Evolutionary conservation across 2,113 vertebrate species (phyloP).

Genomic region (Centropus unirufus): DNA sequence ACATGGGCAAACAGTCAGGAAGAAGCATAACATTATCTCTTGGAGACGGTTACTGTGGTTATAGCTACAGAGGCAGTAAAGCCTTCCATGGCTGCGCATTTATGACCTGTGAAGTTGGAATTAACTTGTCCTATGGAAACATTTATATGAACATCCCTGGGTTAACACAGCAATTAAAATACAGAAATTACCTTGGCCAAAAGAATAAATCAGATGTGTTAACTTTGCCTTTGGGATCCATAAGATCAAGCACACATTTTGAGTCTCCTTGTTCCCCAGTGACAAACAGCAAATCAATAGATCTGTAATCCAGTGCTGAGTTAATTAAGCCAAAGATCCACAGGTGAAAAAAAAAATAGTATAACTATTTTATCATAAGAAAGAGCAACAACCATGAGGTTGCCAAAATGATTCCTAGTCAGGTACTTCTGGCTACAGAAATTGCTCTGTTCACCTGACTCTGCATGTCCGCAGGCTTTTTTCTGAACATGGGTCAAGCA

Average conservation of each 20-base stretch:
- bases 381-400: neutral
- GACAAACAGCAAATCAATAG: neutral
- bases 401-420: rapidly evolving
- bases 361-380: neutral
- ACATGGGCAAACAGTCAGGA: neutral
- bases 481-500: rapidly evolving
- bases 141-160: neutral
- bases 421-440: neutral
- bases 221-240: neutral
- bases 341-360: neutral
- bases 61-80: neutral
- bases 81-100: rapidly evolving
- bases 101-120: neutral
- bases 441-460: neutral
- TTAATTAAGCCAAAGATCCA: neutral
- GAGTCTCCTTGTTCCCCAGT: neutral
- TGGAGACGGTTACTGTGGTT: neutral
- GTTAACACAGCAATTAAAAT: neutral
- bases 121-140: neutral
- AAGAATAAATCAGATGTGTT: neutral
- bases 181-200: neutral
- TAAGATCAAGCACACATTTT: neutral
- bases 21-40: neutral
- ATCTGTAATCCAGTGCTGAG: neutral
- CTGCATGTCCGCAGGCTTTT: neutral